Conservation (phyloP, 2,888 invertebrate genomes). For the Xanthia togata region DNA sequence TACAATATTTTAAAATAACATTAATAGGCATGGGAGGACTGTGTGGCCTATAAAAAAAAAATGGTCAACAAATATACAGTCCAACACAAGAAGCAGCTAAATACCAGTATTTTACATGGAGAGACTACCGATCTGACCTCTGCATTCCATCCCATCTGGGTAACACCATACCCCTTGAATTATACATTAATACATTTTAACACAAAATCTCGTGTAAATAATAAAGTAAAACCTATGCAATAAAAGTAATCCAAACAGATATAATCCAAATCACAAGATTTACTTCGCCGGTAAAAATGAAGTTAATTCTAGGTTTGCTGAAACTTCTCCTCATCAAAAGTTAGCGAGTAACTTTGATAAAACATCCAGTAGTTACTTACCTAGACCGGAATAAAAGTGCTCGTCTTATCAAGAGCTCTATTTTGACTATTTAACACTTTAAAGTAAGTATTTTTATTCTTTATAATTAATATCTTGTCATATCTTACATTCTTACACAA, state of each 20-base stretch:
- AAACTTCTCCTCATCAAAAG: conserved; percentile 45
- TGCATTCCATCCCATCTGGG: too few relatives aligned
- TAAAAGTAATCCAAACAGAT: neutral
- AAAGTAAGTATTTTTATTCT: conserved; percentile 2
- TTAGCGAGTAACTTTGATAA: conserved; percentile 22
- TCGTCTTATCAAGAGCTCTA: conserved; percentile 17
- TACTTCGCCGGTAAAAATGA: conserved; percentile 6
- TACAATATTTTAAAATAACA: too few relatives aligned
- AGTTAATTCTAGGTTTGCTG: conserved; percentile 1
- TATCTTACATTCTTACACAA: neutral
- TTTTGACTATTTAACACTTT: conserved; percentile 3
- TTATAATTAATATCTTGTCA: neutral
- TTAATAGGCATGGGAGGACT: too few relatives aligned
- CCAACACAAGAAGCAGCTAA: too few relatives aligned
- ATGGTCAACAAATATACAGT: too few relatives aligned
- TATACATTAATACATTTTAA: too few relatives aligned
- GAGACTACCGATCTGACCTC: too few relatives aligned
- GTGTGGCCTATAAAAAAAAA: too few relatives aligned
- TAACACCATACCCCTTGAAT: too few relatives aligned
- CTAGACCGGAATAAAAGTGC: conserved; percentile 24
- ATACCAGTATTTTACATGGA: too few relatives aligned
- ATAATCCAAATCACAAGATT: conserved; percentile 16
- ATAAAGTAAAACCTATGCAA: neutral
- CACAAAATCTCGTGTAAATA: neutral
- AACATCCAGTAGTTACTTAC: conserved; percentile 26